These are phyloP conservation scores for Trididemnum clinides DNA, from an alignment of 23 tunicate species.

Conservation along the genomic window DNA sequence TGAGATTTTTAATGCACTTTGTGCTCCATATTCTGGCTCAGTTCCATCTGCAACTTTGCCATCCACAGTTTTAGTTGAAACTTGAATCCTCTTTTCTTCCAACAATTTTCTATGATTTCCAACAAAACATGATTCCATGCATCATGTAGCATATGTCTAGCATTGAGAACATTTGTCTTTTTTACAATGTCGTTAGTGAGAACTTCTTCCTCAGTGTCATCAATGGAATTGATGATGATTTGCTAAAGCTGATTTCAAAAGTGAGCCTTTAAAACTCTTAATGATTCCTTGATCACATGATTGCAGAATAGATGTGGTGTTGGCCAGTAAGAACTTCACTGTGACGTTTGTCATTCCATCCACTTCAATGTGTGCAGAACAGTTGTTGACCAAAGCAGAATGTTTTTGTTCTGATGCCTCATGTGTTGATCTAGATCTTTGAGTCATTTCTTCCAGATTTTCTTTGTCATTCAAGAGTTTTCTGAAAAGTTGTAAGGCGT, in stretches of 20 bases:
- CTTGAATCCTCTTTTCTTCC: no score
- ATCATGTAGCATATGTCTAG: background rate
- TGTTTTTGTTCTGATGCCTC: background rate
- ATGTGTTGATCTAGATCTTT: constrained; percentile 15
- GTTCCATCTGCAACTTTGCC: background rate
- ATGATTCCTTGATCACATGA: background rate
- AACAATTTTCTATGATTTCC: no score
- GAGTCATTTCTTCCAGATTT: constrained; percentile 10
- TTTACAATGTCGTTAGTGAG: background rate
- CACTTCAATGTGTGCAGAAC: constrained; percentile 17
- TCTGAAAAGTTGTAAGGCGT: constrained; percentile 10
- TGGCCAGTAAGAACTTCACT: background rate
- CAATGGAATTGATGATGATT: background rate
- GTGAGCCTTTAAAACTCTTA: background rate
- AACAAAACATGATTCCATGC: no score
- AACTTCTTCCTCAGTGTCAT: background rate
- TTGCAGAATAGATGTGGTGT: background rate
- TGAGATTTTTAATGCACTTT: background rate
- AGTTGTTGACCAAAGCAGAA: constrained; percentile 7
- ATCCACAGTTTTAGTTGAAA: background rate
- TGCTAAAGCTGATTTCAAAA: background rate
- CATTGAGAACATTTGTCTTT: background rate
- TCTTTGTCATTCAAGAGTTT: background rate
- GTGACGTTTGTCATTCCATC: constrained; percentile 15
- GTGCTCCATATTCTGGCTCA: background rate